Evolutionary conservation across 2,797 vertebrate species (phyloP).

Genomic region (Oreonectes daqikongensis): DNA sequence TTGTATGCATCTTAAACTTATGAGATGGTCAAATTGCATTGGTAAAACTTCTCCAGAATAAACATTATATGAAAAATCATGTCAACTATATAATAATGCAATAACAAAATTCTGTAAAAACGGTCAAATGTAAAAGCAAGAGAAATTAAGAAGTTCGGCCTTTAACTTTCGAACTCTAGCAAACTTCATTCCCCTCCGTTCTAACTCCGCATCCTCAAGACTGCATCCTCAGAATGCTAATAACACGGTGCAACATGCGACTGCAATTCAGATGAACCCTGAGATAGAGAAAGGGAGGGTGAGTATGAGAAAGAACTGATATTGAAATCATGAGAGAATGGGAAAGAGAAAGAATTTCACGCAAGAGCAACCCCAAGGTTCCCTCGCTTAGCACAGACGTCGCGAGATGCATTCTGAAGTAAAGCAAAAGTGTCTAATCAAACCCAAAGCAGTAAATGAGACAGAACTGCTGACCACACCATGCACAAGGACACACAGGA

Average conservation of each 20-base stretch:
- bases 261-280: constrained; percentile 18
- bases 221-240: constrained; percentile 28
- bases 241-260: constrained; percentile 1
- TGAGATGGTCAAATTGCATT: too few relatives aligned
- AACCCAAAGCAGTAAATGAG: constrained; percentile 10
- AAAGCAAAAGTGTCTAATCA: constrained; percentile 17
- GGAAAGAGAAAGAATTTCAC: constrained; percentile 55
- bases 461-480: constrained; percentile 14
- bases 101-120: neutral
- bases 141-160: neutral
- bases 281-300: constrained; percentile 27
- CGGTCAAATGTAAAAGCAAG: neutral
- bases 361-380: constrained; percentile 48
- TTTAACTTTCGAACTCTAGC: neutral
- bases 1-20: neutral
- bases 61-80: too few relatives aligned
- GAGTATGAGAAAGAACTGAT: constrained; percentile 35
- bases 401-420: constrained; percentile 28
- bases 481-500: constrained; percentile 15
- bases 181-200: neutral
- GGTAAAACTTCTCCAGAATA: too few relatives aligned
- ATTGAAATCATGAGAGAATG: constrained; percentile 21
- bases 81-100: too few relatives aligned
- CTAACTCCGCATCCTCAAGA: constrained; percentile 1
- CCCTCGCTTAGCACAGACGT: constrained; percentile 39